Percentiles rank a stretch among this genome's conserved stretches.
Conservation (phyloP, 2,113 vertebrate species). For the Smithornis capensis region DNA sequence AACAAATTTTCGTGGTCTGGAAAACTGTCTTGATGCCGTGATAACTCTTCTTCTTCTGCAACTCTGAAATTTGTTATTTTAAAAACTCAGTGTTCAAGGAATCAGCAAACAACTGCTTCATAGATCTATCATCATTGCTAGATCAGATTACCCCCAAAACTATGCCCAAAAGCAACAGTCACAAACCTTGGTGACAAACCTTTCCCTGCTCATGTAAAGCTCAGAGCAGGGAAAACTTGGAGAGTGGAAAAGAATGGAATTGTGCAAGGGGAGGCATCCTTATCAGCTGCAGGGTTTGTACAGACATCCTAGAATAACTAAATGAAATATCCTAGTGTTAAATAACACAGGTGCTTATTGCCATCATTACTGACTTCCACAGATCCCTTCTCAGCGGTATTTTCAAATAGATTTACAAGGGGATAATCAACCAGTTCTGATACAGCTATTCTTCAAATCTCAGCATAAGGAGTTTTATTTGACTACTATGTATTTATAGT, state of each 20-base stretch:
- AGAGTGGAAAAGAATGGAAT: background rate
- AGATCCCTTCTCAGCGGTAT: background rate
- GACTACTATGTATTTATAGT: fast-evolving
- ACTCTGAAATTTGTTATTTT: background rate
- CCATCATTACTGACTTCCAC: background rate
- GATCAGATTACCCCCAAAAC: background rate
- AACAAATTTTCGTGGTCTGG: background rate
- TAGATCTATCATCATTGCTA: background rate
- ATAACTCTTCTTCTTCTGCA: background rate
- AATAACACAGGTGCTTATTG: background rate
- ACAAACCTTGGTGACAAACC: background rate
- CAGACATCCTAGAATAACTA: background rate
- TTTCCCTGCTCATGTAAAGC: background rate
- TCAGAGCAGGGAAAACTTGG: background rate
- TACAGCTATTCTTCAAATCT: background rate
- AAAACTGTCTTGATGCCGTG: background rate
- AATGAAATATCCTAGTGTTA: background rate
- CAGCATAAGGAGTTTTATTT: background rate
- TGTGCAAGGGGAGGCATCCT: background rate
- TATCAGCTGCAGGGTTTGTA: background rate
- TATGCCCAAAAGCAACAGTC: background rate
- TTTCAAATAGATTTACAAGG: background rate
- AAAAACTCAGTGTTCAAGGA: background rate
- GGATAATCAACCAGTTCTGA: background rate
- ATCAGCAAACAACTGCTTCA: background rate